Evolutionary conservation across 2,797 vertebrate genomes (phyloP).

Genomic region (Gymnodraco acuticeps): DNA sequence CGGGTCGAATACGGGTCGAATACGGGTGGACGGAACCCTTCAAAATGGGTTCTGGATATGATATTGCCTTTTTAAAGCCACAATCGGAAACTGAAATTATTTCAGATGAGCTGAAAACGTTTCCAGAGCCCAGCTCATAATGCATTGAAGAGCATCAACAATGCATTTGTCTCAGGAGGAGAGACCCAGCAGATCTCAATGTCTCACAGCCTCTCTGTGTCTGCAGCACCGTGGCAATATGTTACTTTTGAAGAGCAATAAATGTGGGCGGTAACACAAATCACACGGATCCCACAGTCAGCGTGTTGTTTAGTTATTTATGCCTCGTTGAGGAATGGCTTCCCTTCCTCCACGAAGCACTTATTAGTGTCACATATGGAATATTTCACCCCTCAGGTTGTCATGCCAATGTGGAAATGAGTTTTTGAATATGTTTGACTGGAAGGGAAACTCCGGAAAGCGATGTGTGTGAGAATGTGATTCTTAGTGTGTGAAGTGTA

Average conservation of each 20-base stretch:
- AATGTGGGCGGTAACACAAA: constrained; percentile 63
- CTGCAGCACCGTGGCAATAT: constrained; percentile 42
- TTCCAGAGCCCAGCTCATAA: constrained; percentile 52
- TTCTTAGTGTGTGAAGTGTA: constrained; percentile 25
- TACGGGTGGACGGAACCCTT: constrained; percentile 7
- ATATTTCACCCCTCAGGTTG: constrained; percentile 72
- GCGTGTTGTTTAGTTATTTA: constrained; percentile 73
- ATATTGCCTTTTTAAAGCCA: constrained; percentile 42
- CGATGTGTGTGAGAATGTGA: constrained; percentile 27
- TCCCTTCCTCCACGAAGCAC: constrained; percentile 55
- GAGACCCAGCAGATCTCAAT: constrained; percentile 45
- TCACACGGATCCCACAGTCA: constrained; percentile 59
- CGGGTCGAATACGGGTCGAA: constrained; percentile 18
- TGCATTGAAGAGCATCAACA: constrained; percentile 61
- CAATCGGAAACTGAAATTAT: constrained; percentile 46
- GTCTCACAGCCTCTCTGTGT: constrained; percentile 21
- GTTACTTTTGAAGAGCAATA: constrained; percentile 67
- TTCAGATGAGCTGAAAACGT: constrained; percentile 51
- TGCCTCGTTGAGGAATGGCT: constrained; percentile 66
- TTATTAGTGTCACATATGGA: constrained; percentile 79
- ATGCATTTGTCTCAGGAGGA: constrained; percentile 67
- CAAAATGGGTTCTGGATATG: constrained; percentile 33
- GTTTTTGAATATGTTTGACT: constrained; percentile 72
- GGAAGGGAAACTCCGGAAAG: constrained; percentile 54
- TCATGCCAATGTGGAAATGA: constrained; percentile 68